These are phyloP conservation scores for Chymomyza amoena DNA, from an alignment of 2,888 invertebrate genomes.

Conservation along the genomic window DNA sequence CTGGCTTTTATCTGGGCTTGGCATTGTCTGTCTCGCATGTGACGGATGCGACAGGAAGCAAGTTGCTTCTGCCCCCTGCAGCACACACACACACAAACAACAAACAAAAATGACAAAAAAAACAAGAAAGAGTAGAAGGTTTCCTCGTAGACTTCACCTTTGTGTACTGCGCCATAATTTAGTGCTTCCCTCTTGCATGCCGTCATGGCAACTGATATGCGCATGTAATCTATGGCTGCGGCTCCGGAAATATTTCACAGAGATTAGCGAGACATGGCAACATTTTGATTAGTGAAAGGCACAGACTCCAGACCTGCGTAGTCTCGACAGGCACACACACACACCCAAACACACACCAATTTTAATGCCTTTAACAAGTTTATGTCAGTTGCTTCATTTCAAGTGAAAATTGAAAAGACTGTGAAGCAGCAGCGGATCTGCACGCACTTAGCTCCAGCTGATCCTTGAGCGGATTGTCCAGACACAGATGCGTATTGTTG, in stretches of 20 bases:
- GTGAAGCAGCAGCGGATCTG: slow-evolving; percentile 68
- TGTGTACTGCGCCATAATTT: slow-evolving; percentile 50
- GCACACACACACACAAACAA: background rate
- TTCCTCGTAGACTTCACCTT: slow-evolving; percentile 28
- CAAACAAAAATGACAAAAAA: slow-evolving; percentile 25
- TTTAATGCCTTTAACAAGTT: slow-evolving; percentile 18
- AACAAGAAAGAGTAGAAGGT: slow-evolving; percentile 5
- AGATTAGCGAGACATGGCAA: slow-evolving; percentile 54
- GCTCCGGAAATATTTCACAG: slow-evolving; percentile 64
- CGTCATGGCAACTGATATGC: background rate
- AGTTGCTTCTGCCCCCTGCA: slow-evolving; percentile 41
- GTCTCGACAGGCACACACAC: background rate
- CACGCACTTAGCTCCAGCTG: slow-evolving; percentile 69
- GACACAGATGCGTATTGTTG: slow-evolving; percentile 65
- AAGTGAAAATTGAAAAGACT: slow-evolving; percentile 77
- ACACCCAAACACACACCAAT: slow-evolving; percentile 3
- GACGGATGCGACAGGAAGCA: slow-evolving; percentile 64
- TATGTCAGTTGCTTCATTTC: slow-evolving; percentile 68
- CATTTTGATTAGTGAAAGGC: slow-evolving; percentile 50
- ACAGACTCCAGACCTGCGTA: background rate
- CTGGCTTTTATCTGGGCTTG: slow-evolving; percentile 49
- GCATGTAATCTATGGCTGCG: slow-evolving; percentile 10
- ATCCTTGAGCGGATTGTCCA: slow-evolving; percentile 72
- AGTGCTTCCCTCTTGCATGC: slow-evolving; percentile 42
- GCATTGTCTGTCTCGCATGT: slow-evolving; percentile 57